These are phyloP conservation scores for Frieseomelitta varia DNA, from an alignment of 1,140 invertebrate species.

Conservation along the genomic window DNA sequence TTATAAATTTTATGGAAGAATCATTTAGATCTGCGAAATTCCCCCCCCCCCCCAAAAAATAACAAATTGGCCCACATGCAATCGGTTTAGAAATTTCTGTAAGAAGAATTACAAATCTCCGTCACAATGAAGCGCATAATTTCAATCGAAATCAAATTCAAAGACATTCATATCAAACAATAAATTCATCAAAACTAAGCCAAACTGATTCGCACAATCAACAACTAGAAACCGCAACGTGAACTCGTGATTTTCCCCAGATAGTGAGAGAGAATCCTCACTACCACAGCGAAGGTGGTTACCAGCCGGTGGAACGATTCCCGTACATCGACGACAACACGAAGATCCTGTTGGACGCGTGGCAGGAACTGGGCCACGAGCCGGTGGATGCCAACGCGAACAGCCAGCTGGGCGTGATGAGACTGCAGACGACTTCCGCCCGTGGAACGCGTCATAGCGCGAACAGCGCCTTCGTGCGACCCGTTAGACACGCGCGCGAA, in stretches of 20 bases:
- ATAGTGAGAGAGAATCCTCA: slow-evolving; percentile 75
- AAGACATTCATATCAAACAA: too few species aligned
- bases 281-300: slow-evolving; percentile 84
- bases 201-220: too few species aligned
- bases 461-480: slow-evolving; percentile 88
- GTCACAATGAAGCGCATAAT: too few species aligned
- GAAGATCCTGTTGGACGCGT: slow-evolving; percentile 83
- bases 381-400: slow-evolving; percentile 83
- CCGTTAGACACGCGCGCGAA: slow-evolving; percentile 85
- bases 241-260: slow-evolving; percentile 41
- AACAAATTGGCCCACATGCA: too few species aligned
- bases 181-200: too few species aligned
- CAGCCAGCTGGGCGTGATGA: slow-evolving; percentile 83
- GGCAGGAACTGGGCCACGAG: slow-evolving; percentile 84
- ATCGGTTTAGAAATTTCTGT: too few species aligned
- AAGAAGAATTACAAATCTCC: too few species aligned
- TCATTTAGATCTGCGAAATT: too few species aligned
- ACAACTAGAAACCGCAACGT: too few species aligned
- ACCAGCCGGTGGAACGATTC: slow-evolving; percentile 85
- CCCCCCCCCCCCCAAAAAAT: too few species aligned
- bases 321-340: slow-evolving; percentile 84
- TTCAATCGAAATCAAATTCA: too few species aligned
- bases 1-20: too few species aligned
- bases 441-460: slow-evolving; percentile 87
- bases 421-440: slow-evolving; percentile 83